These are phyloP conservation scores for Brachionichthys hirsutus DNA, from an alignment of 2,113 vertebrate genomes.

Conservation along the genomic window DNA sequence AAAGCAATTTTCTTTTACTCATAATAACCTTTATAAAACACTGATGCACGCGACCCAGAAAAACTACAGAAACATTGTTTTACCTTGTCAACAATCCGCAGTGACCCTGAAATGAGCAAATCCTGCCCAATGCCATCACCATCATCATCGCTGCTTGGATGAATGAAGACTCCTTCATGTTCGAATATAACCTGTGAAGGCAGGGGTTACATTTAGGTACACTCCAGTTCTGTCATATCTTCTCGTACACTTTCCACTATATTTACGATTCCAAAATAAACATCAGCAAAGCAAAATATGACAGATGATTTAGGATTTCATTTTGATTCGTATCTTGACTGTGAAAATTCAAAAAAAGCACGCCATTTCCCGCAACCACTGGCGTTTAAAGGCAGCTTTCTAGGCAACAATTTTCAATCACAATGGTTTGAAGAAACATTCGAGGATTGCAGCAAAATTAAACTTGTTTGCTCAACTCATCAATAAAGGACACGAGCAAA, in stretches of 20 bases:
- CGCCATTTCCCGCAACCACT: too few relatives aligned
- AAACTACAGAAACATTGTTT: background rate
- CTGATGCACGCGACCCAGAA: too few relatives aligned
- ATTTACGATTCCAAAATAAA: too few relatives aligned
- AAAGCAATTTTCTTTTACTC: too few relatives aligned
- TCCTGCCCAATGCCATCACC: constrained; percentile 84
- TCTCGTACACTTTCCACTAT: background rate
- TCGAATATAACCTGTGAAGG: constrained; percentile 87
- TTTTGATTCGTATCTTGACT: background rate
- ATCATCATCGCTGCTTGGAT: constrained; percentile 83
- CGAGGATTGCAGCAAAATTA: too few relatives aligned
- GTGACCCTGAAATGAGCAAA: constrained; percentile 83
- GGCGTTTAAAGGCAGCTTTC: too few relatives aligned
- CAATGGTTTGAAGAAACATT: too few relatives aligned
- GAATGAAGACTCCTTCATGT: constrained; percentile 93
- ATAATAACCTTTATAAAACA: too few relatives aligned
- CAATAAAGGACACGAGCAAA: too few relatives aligned
- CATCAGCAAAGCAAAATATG: background rate
- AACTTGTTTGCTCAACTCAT: too few relatives aligned
- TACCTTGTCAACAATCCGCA: constrained; percentile 92
- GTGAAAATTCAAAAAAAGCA: background rate
- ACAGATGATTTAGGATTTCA: background rate
- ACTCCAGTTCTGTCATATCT: background rate
- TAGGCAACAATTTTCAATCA: too few relatives aligned
- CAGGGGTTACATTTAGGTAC: background rate